These are phyloP conservation scores for Galerucella pusilla DNA, from an alignment of 2,888 invertebrate genomes.

Conservation along the genomic window DNA sequence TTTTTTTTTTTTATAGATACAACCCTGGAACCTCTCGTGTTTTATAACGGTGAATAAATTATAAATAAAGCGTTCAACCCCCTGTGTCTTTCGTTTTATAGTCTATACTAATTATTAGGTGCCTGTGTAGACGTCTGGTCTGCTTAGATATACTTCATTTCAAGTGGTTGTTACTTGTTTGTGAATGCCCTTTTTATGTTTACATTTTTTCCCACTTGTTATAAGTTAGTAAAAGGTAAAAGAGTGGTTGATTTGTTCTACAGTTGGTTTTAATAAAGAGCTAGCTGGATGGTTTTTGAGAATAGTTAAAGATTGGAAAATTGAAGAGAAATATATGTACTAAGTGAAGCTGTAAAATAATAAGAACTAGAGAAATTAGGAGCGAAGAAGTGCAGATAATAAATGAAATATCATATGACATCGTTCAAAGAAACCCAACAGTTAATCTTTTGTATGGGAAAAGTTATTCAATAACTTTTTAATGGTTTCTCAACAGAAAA, in stretches of 20 bases:
- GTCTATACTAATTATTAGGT: constrained; percentile 17
- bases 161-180: constrained; percentile 23
- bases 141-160: constrained; percentile 1
- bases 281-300: too few species aligned
- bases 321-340: too few species aligned
- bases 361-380: too few species aligned
- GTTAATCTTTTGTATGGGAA: not conserved
- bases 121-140: constrained; percentile 24
- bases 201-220: constrained; percentile 8
- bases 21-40: constrained; percentile 18
- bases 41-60: constrained; percentile 18
- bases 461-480: not conserved
- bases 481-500: not conserved
- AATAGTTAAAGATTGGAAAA: too few species aligned
- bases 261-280: too few species aligned
- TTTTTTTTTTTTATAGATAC: not conserved
- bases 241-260: not conserved
- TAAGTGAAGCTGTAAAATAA: too few species aligned
- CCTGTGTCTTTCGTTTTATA: constrained; percentile 16
- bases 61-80: constrained; percentile 15
- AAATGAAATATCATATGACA: too few species aligned
- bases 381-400: too few species aligned
- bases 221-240: constrained; percentile 1
- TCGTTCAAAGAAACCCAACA: not conserved
- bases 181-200: constrained; percentile 25